Evolutionary conservation across 2,888 invertebrate species (phyloP).

Genomic region (Rhyacophila evoluta): DNA sequence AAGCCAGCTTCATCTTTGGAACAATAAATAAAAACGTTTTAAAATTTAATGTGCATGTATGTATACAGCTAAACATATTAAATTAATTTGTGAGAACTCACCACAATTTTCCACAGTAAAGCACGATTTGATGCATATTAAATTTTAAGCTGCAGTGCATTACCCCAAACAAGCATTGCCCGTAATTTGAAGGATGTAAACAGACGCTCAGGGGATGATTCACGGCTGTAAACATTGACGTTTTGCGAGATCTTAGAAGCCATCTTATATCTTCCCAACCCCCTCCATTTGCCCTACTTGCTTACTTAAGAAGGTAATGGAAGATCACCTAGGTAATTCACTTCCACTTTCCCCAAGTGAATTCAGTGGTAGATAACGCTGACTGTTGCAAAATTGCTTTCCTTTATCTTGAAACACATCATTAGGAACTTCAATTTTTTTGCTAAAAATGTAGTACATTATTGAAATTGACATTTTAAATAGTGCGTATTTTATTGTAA

Average conservation of each 20-base stretch:
- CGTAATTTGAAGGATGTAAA: conserved; percentile 4
- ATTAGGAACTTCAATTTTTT: no score
- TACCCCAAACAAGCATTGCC: neutral
- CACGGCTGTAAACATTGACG: conserved; percentile 22
- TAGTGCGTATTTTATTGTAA: no score
- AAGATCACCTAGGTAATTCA: conserved; percentile 21
- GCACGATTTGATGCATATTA: neutral
- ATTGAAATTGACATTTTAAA: no score
- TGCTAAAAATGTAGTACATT: no score
- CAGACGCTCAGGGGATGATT: conserved; percentile 15
- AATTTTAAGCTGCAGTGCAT: neutral
- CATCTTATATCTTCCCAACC: neutral
- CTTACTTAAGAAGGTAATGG: conserved; percentile 21
- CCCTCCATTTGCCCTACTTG: neutral
- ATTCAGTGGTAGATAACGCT: neutral
- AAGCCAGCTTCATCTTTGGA: no score
- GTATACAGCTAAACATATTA: no score
- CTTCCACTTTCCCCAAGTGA: conserved; percentile 17
- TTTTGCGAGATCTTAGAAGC: conserved; percentile 14
- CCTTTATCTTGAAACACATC: no score
- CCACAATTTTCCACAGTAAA: neutral
- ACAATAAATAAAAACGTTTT: no score
- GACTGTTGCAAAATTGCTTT: no score
- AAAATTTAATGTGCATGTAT: no score
- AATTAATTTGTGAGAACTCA: no score